These are phyloP conservation scores for Desmodus rotundus DNA, from an alignment of 2,113 vertebrate species.

Conservation along the genomic window DNA sequence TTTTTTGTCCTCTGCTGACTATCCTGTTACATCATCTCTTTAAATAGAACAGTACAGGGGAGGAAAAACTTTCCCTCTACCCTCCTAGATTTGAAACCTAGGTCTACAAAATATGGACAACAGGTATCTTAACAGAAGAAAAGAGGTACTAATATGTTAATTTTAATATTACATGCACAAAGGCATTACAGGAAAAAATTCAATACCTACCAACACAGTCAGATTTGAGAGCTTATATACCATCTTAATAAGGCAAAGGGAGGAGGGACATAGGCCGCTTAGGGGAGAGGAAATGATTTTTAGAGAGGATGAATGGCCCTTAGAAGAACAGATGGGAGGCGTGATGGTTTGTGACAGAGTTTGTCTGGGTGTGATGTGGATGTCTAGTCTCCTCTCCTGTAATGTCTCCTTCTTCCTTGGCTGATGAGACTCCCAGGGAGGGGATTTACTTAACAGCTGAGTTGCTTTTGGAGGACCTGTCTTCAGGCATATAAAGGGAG, in stretches of 20 bases:
- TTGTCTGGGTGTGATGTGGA: not conserved
- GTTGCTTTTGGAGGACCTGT: not conserved
- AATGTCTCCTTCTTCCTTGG: not conserved
- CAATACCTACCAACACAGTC: not conserved
- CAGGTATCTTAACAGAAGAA: not conserved
- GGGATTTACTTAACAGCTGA: not conserved
- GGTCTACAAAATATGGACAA: not conserved
- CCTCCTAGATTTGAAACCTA: not conserved
- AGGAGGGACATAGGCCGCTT: not conserved
- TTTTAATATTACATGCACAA: not conserved
- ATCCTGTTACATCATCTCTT: not conserved
- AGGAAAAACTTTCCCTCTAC: not conserved
- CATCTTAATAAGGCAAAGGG: not conserved
- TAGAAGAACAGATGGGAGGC: not conserved
- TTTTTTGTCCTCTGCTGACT: not conserved
- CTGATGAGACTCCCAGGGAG: not conserved
- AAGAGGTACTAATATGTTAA: not conserved
- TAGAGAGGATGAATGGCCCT: not conserved
- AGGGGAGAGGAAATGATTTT: not conserved
- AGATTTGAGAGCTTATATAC: not conserved
- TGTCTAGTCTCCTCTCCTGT: not conserved
- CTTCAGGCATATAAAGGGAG: not conserved
- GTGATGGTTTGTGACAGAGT: not conserved
- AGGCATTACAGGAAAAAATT: not conserved
- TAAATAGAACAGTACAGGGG: not conserved